Base-by-base conservation (phyloP, 2,797 vertebrate genomes). In the Trichosurus vulpecula region DNA sequence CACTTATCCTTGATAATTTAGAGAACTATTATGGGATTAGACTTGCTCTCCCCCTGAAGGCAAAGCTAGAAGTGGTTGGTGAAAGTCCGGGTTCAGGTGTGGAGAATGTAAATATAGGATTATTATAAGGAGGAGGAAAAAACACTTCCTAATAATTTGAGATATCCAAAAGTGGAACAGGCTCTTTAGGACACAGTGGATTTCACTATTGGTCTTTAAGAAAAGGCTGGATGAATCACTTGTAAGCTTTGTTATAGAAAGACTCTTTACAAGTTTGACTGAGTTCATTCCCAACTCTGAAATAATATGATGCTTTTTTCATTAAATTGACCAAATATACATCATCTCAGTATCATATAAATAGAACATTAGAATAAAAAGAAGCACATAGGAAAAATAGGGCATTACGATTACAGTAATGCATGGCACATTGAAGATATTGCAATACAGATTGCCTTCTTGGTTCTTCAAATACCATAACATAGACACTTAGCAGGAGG, bases 381-480 rank as follows among this genome's bases (percentile, higher is more conserved):
- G 35, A 81, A 81, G n/a, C 61, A 91, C 35, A 90, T 74, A 57
- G 94, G 31, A 90, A 93, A 92, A 91, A 74, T 31, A 89, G 27
- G 47, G 93, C 25, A 92, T 92, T 92, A 61, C 91, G 14, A 93
- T 92, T 94, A 81, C 22, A 81, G n/a, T 11, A 74, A 19, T 22
- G 16, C 61, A 25, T 47, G 81, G 16, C 9, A 94, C 8, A 91
- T 3, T 54, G 19, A 94, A 56, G 61, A 92, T 47, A 6, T 2
- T 66, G 3, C 91, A 96, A 95, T 92, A 55, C 87, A 94, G 16
- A 95, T 53, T 11, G 61, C 1, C 4, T 93, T 12, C 91, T 47
- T 55, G 90, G 8, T 11, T 97, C 61, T 61, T 66, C n/a, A 94
- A 93, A 55, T 89, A 92, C 94, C 35, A 66, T 66, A 74, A 41